A percentile compares a stretch with the other conserved stretches of the same genome.
Conservation (phyloP, 2,797 vertebrate species). For the Pseudocheirus occidentalis region DNA sequence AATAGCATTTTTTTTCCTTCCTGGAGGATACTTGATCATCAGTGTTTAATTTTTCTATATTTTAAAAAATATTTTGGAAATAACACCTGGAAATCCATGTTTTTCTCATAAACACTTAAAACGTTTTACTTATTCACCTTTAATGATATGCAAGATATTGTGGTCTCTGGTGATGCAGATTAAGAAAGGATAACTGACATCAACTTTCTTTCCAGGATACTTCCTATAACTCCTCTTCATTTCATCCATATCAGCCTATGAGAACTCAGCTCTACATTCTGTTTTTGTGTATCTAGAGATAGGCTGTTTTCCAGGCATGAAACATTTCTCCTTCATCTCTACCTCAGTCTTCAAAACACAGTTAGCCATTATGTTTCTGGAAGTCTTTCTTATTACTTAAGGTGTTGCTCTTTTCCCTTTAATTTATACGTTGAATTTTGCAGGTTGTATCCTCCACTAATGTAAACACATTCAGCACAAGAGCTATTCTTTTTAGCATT, state of each 20-base stretch:
- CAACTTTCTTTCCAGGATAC: background rate
- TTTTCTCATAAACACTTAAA: background rate
- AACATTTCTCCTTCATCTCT: background rate
- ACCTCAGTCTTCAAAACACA: background rate
- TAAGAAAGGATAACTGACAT: background rate
- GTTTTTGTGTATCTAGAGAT: background rate
- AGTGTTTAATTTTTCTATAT: background rate
- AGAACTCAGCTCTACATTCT: background rate
- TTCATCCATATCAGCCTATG: background rate
- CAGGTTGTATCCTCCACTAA: background rate
- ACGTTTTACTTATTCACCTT: background rate
- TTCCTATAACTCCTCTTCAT: background rate
- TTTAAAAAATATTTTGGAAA: background rate
- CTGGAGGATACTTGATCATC: background rate
- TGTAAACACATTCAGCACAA: background rate
- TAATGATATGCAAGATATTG: background rate
- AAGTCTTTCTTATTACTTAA: background rate
- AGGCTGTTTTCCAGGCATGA: background rate
- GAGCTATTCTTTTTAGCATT: background rate
- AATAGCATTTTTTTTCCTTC: background rate
- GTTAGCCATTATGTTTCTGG: background rate
- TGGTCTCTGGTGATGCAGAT: background rate
- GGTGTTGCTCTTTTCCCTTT: background rate
- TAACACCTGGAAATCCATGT: background rate
- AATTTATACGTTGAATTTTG: background rate